Base-by-base conservation (phyloP, 2,797 vertebrate species). In the Chaenodraco wilsoni region DNA sequence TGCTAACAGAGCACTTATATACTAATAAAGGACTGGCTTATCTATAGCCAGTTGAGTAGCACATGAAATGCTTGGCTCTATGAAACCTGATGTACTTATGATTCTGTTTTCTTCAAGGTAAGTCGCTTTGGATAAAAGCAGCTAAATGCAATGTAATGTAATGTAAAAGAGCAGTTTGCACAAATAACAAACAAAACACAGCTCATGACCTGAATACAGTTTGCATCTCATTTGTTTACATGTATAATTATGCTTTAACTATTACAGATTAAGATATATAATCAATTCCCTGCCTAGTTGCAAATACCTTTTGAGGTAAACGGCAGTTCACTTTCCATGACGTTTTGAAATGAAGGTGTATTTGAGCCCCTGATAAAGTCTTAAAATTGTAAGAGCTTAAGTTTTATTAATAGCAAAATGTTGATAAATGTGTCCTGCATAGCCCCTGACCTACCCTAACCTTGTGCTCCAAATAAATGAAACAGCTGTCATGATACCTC, bases 111-210 rank as follows among this genome's bases (percentile, higher is more conserved):
- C 21, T 21, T 21, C 21, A 21, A 21, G 21, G 21, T 21, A 21
- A 21, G 2, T 21, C 2, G 21, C 21, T 21, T 21, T 21, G 21
- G 21, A 21, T 21, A 2, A 21, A 21, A 21, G 21, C 21, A 21
- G 21, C 21, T 21, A 21, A 21, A 21, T 21, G 21, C 2, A 21
- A 21, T 21, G 21, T 21, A 21, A 21, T 21, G 21, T 21, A 2
- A 21, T 21, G 21, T 21, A 21, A 21, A 21, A 21, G 17, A 37
- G 12, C 5, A 9, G 51, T 16, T 79, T 66, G 21, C 58, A 12
- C 3, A 3, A 50, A 46, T 19, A 63, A 37, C 33, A 37, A 57
- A 44, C 80, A 77, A 72, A 44, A 66, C 1, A 43, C 10, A 44
- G 78, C 74, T 70, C 65, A n/a, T 58, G 71, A 69, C 17, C 55